Evolutionary conservation across 2,113 vertebrate species (phyloP).

Genomic region (human): DNA sequence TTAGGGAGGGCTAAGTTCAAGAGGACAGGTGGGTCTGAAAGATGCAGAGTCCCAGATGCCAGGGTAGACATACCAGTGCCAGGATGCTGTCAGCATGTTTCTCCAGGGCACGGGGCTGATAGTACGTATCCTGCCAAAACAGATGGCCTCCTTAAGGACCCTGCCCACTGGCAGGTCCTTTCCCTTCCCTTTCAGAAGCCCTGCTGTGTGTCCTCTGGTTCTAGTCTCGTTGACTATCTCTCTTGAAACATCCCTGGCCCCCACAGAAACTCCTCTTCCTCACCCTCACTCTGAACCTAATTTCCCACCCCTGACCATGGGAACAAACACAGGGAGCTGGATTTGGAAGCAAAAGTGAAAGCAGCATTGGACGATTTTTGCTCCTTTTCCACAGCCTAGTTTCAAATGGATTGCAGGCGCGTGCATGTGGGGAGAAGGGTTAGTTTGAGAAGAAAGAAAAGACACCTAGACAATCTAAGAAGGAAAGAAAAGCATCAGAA

Average conservation of each 20-base stretch:
- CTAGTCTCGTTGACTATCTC: background rate
- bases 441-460: background rate
- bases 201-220: background rate
- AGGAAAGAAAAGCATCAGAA: background rate
- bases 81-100: conserved; percentile 92
- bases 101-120: conserved; percentile 90
- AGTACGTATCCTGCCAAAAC: conserved; percentile 88
- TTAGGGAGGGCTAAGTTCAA: background rate
- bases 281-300: background rate
- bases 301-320: background rate
- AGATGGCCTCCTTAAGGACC: conserved; percentile 27
- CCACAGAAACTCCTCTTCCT: background rate
- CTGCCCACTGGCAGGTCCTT: background rate
- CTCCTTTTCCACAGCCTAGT: background rate
- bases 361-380: background rate
- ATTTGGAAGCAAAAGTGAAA: conserved; percentile 56
- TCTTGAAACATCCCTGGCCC: background rate
- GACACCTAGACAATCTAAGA: background rate
- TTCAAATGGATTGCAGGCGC: background rate
- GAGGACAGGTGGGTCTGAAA: background rate
- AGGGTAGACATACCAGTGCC: conserved; percentile 88
- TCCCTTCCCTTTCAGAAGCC: background rate
- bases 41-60: background rate
- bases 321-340: background rate
- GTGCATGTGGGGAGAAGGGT: background rate